Base-by-base conservation (phyloP, 2,797 vertebrate genomes). In the Morelia viridis region DNA sequence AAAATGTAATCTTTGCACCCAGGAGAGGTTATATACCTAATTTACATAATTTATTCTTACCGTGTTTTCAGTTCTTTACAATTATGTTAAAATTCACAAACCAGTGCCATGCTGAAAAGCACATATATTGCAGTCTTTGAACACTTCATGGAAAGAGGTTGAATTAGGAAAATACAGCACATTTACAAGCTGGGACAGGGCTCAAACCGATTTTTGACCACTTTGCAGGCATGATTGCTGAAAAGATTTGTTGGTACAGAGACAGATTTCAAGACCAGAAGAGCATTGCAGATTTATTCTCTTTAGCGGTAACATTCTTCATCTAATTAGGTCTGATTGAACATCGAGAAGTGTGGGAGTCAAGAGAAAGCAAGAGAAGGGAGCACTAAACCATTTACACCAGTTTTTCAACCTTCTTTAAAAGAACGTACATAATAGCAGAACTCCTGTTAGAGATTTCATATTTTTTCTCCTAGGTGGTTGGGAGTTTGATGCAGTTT, bases 171-270 rank as follows among this genome's bases (percentile, higher is more conserved):
- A 24, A 80, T 46, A 58, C 46, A 80, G 46, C 87, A 83, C 56
- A 87, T 92, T 92, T 86, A 90, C n/a, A 4, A 53, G 64, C 26
- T 85, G 80, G 46, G 83, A 56, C 71, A 76, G 83, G 64, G 71
- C 56, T 46, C n/a, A 50, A 53, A 35, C 65, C 19, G 53, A 60
- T 28, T 90, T 62, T 56, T 3, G 3, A 71, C n/a, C 35, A 17
- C 57, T 91, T 83, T 60, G 28, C 2, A 4, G 57, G 65, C 53
- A 71, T 8, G 28, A 35, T 35, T 28, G 24, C 58, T 60, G 87
- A 85, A 92, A 92, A 62, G 56, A 92, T 90, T 90, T 87, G 90
- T 92, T 76, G 46, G 57, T 9, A 28, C 22, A 8, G 8, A 80
- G 92, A 87, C 24, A 41, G 57, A 90, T 80, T 65, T 71, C 41